These are phyloP conservation scores for Diploptera punctata DNA, from an alignment of 2,888 invertebrate genomes.

Conservation along the genomic window DNA sequence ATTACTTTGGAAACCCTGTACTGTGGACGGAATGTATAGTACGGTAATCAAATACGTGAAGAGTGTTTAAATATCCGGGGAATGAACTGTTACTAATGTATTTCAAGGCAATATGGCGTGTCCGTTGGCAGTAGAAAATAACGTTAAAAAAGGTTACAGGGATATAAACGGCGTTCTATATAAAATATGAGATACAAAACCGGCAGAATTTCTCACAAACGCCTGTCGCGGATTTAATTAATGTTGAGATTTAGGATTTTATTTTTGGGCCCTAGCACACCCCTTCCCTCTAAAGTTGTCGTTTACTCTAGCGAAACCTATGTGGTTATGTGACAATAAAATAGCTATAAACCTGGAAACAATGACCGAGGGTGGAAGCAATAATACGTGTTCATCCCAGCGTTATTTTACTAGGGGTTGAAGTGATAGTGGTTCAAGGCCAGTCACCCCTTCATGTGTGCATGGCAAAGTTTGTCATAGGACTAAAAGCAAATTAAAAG, in stretches of 20 bases:
- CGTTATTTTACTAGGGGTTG: neutral
- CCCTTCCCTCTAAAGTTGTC: neutral
- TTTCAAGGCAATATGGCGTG: no score
- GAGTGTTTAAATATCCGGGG: no score
- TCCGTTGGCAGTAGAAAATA: no score
- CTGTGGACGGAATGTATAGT: no score
- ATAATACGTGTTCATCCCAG: constrained; percentile 10
- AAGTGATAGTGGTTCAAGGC: constrained; percentile 5
- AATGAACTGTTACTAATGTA: no score
- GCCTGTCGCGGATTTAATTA: neutral
- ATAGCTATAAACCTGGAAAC: constrained; percentile 16
- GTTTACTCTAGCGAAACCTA: neutral
- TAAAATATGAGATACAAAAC: constrained; percentile 1
- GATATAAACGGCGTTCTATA: neutral
- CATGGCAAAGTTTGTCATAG: no score
- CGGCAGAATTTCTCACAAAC: neutral
- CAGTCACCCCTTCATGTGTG: no score
- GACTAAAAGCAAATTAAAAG: no score
- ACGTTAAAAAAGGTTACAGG: neutral
- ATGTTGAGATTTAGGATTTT: constrained; percentile 4
- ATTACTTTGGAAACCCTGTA: no score
- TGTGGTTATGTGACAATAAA: constrained; percentile 18
- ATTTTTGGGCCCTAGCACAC: no score
- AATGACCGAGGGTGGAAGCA: constrained; percentile 15
- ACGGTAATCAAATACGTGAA: no score